Evolutionary conservation across 2,888 invertebrate species (phyloP).

Genomic region (Eledone cirrhosa): DNA sequence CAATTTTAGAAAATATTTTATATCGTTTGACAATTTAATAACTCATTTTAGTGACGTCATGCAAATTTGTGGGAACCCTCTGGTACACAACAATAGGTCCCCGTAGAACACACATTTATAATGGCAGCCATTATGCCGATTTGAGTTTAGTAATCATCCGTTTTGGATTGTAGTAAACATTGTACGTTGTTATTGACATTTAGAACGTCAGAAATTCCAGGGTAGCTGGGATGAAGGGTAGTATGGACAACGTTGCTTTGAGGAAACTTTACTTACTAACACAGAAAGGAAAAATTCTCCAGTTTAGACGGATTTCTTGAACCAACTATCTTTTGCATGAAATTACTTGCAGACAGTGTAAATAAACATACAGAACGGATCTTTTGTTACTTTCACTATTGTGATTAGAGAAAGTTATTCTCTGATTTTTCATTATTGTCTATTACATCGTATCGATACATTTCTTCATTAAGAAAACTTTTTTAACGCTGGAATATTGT

Average conservation of each 20-base stretch:
- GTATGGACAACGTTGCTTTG: constrained; percentile 22
- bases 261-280: constrained; percentile 22
- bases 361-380: constrained; percentile 26
- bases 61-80: constrained; percentile 40
- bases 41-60: constrained; percentile 45
- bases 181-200: background rate
- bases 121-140: constrained; percentile 45
- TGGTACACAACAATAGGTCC: constrained; percentile 47
- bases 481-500: constrained; percentile 14
- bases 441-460: no score
- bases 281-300: constrained; percentile 21
- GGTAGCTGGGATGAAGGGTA: constrained; percentile 29
- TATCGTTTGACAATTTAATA: background rate
- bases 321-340: constrained; percentile 5
- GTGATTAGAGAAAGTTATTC: constrained; percentile 10
- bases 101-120: constrained; percentile 46
- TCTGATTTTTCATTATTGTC: background rate
- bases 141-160: constrained; percentile 7
- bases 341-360: constrained; percentile 22
- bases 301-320: constrained; percentile 29
- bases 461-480: no score
- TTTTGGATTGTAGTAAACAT: constrained; percentile 21
- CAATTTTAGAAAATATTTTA: no score
- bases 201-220: constrained; percentile 3
- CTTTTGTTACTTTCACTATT: constrained; percentile 26